Evolutionary conservation across 92 coral and sea anemone genomes (phyloP).

Genomic region (Phenganax stokvisi): DNA sequence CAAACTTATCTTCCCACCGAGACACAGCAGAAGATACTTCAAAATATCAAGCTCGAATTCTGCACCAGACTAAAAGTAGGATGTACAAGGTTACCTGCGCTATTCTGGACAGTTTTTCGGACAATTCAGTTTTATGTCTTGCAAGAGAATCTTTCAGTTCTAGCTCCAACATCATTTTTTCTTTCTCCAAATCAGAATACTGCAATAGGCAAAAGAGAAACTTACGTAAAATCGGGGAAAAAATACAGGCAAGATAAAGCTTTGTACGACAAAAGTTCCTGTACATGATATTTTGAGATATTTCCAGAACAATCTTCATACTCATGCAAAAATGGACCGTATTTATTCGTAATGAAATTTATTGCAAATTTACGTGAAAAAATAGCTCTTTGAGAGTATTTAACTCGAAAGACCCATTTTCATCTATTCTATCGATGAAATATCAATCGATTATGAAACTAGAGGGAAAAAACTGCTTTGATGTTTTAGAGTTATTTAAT

Average conservation of each 20-base stretch:
- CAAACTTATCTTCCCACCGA: no score
- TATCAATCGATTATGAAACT: no score
- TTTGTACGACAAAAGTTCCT: background rate
- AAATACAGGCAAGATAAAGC: background rate
- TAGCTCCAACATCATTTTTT: constrained; percentile 90
- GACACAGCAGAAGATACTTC: background rate
- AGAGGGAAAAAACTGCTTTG: no score
- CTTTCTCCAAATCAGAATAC: constrained; percentile 96
- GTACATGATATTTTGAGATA: no score
- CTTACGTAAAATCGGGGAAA: background rate
- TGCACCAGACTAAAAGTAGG: constrained; percentile 59
- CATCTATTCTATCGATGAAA: no score
- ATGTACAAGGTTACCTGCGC: constrained; percentile 64
- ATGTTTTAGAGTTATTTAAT: no score
- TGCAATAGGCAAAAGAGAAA: constrained; percentile 10
- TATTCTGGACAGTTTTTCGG: constrained; percentile 82
- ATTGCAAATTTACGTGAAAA: no score
- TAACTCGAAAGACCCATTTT: no score
- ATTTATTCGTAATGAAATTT: no score
- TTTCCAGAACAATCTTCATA: no score
- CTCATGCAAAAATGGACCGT: no score
- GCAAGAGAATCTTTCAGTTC: constrained; percentile 94
- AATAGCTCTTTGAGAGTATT: no score
- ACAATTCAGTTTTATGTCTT: constrained; percentile 93
- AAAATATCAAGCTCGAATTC: constrained; percentile 26